Base-by-base conservation (phyloP, 2,888 invertebrate genomes). In the Julus scanicus region DNA sequence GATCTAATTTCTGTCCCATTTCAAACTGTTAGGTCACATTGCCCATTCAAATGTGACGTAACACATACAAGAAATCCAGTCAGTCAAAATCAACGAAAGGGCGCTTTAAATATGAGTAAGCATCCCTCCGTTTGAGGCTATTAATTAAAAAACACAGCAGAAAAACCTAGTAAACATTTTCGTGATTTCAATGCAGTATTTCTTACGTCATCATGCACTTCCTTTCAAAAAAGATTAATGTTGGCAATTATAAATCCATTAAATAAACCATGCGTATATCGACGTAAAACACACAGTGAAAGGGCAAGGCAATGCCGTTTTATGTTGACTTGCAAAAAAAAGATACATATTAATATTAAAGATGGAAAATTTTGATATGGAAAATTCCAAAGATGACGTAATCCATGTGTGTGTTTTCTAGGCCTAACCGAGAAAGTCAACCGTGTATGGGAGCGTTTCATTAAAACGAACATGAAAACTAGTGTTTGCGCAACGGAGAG, bases 401-500 rank as follows among this genome's bases (percentile, higher is more conserved):
- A 53, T 2, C 53, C 53, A 53, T 13, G 53, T 53, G 15, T 15
- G 53, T 53, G 15, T 15, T 13, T 15, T 15, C 8, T 53, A 53
- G 53, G 53, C 53, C 53, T 53, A 53, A 53, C 53, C 53, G 53
- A 53, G 53, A 53, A 13, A 15, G 53, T 53, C 53, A 53, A 53
- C 53, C 53, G 53, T 53, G 53, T 15, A 53, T 53, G 15, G 53
- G 15, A 53, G 53, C 53, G 15, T 53, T 53, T 53, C 53, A 53
- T 53, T 53, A 53, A 53, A 9, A 15, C 15, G 53, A 15, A 53
- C 53, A 53, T 15, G 53, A 53, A 53, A 53, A 53, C 53, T 6
- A 53, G 53, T 53, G 53, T 53, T 53, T 53, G 53, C 53, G 53
- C 53, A 53, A 53, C 53, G 53, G 53, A 53, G 53, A 53, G 53